Base-by-base conservation (phyloP, 1,140 invertebrate genomes). In the Octopus bimaculoides region DNA sequence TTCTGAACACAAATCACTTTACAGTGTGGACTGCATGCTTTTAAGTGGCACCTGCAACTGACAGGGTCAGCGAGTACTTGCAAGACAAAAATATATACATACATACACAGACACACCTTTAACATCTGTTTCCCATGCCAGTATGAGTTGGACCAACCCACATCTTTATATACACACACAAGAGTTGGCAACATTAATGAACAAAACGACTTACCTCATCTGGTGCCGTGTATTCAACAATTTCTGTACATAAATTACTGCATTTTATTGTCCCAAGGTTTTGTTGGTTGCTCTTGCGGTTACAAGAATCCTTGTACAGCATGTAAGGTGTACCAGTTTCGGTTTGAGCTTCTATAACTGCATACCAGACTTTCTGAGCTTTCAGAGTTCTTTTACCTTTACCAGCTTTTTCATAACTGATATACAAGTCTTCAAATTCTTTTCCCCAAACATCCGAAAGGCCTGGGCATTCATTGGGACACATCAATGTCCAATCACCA, bases 261-360 rank as follows among this genome's bases (percentile, higher is more conserved):
- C 97, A 97, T 91, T 98, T 98, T 81, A 99, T 99, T 6, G 98
- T 99, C 53, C 98, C 98, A 26, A 99, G 89, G 91, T 99, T 99
- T 90, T 99, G 94, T 88, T 99, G 98, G 90, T 99, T 99, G 77
- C 95, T 97, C 91, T 99, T 99, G 9, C 94, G 91, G 88, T 99
- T 99, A 86, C 98, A 99, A 17, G 96, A 93, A 92, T 99, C 98
- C 91, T 99, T 99, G 88, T 98, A 99, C 0, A 92, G 90, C 96
- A 99, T 99, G 88, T 98, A 99, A 6, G 98, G 98, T 20, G 95
- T 97, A 53, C 98, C 98, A 20, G 98, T 99, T 92, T 99, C 98
- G 5, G 98, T 96, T 92, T 99, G 98, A 1, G 97, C 93, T 87
- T 97, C 94, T 83, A 99, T 94, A 81, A 99, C 97, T 41, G 96